These are phyloP conservation scores for Iphiclides podalirius DNA, from an alignment of 2,888 invertebrate species.

Conservation along the genomic window DNA sequence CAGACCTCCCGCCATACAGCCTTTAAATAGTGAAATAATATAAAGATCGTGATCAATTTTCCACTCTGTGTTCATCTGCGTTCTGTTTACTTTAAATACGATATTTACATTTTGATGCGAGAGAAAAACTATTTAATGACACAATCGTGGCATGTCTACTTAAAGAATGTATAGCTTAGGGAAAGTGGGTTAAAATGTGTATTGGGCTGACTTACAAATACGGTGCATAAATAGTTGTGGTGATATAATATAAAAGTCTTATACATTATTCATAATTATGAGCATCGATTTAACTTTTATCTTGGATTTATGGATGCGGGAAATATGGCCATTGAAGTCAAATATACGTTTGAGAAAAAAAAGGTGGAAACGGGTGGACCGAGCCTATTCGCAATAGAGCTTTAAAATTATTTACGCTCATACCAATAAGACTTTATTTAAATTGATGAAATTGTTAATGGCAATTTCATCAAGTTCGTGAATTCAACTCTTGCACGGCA, in stretches of 20 bases:
- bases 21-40: slow-evolving; percentile 32
- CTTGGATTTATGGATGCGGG: too few relatives aligned
- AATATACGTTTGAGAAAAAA: too few relatives aligned
- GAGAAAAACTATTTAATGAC: not conserved
- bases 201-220: not conserved
- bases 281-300: too few relatives aligned
- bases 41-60: slow-evolving; percentile 48
- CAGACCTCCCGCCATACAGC: slow-evolving; percentile 55
- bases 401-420: too few relatives aligned
- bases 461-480: too few relatives aligned
- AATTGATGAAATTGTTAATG: too few relatives aligned
- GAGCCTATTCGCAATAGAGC: too few relatives aligned
- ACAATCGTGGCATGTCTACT: not conserved
- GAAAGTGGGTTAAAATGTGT: not conserved
- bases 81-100: not conserved
- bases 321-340: too few relatives aligned
- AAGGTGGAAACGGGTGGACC: too few relatives aligned
- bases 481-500: too few relatives aligned
- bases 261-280: not conserved
- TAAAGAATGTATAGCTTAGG: not conserved
- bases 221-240: not conserved
- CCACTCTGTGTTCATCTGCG: slow-evolving; percentile 31
- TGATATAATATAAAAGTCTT: not conserved
- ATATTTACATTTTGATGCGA: not conserved
- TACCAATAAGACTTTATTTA: too few relatives aligned